Evolutionary conservation across 53 echinoderm and acorn worm genomes (phyloP), one percentile per base, ranked within the genome.

Genomic region (Paracentrotus lividus): DNA sequence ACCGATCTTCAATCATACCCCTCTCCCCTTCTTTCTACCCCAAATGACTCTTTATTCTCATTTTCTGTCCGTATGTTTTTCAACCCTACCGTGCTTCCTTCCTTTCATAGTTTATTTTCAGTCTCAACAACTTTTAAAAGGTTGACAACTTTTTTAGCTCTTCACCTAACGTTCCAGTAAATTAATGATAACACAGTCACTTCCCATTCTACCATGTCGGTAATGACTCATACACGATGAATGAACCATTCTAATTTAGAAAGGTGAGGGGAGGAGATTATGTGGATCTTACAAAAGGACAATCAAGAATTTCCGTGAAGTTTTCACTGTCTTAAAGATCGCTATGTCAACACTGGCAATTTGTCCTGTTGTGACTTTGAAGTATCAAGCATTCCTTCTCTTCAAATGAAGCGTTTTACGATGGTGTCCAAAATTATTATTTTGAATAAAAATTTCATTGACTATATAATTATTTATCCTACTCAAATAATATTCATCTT

Each of bases 121-220:
- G 40, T 38, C 33, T 9, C 40, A 32, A 40, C 72, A 72, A 72
- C 72, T 20, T 72, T n/a, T n/a, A n/a, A n/a, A n/a, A n/a, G n/a
- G n/a, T n/a, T n/a, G n/a, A n/a, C n/a, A n/a, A n/a, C n/a, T n/a
- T n/a, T n/a, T 69, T 72, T 40, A 38, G 16, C 36, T 72, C 72
- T 72, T 72, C 72, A 72, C 18, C 6, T n/a, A 72, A 40, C 72
- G 72, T 20, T 72, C 72, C 15, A 40, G 16, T 38, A 72, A 72
- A 72, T 72, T 72, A 72, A 72, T 72, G 40, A 72, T 36, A 72
- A 72, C 72, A 72, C 72, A 27, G 20, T 72, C 32, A 32, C 72
- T 72, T 72, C 72, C 72, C 72, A n/a, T n/a, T n/a, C n/a, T n/a
- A n/a, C n/a, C n/a, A n/a, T n/a, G 38, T 38, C 72, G 18, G 40